Evolutionary conservation across 2,888 invertebrate species (phyloP).

Genomic region (Cremastinae sp.): DNA sequence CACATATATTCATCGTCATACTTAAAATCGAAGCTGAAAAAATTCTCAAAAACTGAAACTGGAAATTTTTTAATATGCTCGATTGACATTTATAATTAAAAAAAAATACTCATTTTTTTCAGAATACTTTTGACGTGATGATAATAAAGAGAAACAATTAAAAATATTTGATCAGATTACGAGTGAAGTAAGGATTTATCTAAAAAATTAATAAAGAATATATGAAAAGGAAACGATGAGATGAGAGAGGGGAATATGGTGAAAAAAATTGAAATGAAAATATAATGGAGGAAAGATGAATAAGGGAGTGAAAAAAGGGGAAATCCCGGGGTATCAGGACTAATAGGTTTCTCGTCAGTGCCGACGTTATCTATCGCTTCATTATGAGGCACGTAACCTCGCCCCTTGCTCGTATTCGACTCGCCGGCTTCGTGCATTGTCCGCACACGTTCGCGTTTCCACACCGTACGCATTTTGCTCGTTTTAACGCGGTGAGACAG

Average conservation of each 20-base stretch:
- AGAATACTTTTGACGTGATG: too few relatives aligned
- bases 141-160: too few relatives aligned
- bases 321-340: conserved; percentile 52
- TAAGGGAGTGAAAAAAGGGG: conserved; percentile 37
- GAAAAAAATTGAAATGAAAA: conserved; percentile 12
- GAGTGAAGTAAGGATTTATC: too few relatives aligned
- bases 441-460: conserved; percentile 22
- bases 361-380: conserved; percentile 60
- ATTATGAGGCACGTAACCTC: conserved; percentile 50
- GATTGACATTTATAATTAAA: too few relatives aligned
- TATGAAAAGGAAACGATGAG: background rate
- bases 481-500: conserved; percentile 54
- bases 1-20: too few relatives aligned
- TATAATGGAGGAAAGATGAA: conserved; percentile 22
- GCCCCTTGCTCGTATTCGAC: conserved; percentile 42
- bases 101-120: too few relatives aligned
- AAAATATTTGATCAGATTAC: too few relatives aligned
- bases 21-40: too few relatives aligned
- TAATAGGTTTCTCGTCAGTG: conserved; percentile 54
- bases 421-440: conserved; percentile 13
- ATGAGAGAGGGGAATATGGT: background rate
- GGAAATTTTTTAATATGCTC: too few relatives aligned
- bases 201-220: too few relatives aligned
- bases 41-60: too few relatives aligned
- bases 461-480: conserved; percentile 45